Evolutionary conservation across 1,140 invertebrate genomes (phyloP).

Genomic region (Pachypeltis micranthus): DNA sequence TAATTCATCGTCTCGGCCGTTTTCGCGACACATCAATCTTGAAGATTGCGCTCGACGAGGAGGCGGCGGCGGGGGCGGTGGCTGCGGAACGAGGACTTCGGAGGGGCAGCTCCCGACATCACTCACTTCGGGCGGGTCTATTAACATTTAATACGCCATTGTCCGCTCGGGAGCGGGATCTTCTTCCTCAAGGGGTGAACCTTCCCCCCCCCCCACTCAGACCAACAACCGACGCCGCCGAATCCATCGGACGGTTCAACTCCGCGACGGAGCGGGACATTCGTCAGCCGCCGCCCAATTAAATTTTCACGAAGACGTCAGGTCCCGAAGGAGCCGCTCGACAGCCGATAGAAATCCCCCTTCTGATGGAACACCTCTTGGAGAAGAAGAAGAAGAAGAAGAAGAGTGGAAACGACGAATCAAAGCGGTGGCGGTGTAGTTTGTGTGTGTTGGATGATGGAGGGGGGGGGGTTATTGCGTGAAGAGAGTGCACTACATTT

Average conservation of each 20-base stretch:
- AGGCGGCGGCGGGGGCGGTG: not conserved
- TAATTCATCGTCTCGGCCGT: slow-evolving; percentile 17
- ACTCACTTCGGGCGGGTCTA: slow-evolving; percentile 13
- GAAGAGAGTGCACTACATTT: too few relatives aligned
- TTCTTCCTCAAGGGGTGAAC: not conserved
- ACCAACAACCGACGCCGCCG: too few relatives aligned
- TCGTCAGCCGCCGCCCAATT: not conserved
- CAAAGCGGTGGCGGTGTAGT: too few relatives aligned
- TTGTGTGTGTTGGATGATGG: too few relatives aligned
- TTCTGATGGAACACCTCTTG: too few relatives aligned
- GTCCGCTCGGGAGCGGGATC: slow-evolving; percentile 7
- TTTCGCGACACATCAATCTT: slow-evolving; percentile 20
- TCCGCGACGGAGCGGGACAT: not conserved
- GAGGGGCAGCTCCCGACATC: slow-evolving; percentile 4
- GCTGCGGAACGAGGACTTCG: not conserved
- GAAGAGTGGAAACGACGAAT: too few relatives aligned
- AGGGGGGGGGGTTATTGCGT: too few relatives aligned
- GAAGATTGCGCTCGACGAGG: slow-evolving; percentile 15
- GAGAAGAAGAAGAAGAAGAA: too few relatives aligned
- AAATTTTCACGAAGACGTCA: slow-evolving; percentile 9
- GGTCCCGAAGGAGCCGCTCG: too few relatives aligned
- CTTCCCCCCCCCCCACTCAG: not conserved
- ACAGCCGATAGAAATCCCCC: too few relatives aligned
- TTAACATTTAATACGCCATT: slow-evolving; percentile 17
- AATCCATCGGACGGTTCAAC: not conserved